Conservation (phyloP, 1,140 invertebrate species). For the Habropoda laboriosa region DNA sequence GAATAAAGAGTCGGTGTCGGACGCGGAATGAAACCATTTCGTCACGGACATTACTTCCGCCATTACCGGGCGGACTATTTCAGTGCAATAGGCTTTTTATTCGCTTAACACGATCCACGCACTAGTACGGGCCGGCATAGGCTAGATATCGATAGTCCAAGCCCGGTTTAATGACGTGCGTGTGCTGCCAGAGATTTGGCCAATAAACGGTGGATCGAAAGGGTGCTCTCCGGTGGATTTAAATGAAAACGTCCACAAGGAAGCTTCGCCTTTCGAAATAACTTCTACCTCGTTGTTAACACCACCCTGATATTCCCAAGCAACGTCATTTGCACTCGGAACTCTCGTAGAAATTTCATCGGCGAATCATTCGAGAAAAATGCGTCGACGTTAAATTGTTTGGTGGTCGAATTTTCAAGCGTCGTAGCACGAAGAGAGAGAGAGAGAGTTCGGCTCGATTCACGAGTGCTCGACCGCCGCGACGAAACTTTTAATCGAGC, state of each 20-base stretch:
- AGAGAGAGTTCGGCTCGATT: too few relatives aligned
- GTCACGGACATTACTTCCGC: constrained; percentile 49
- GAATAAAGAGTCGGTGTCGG: neutral
- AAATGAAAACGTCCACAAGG: constrained; percentile 58
- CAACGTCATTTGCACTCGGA: too few relatives aligned
- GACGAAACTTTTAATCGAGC: too few relatives aligned
- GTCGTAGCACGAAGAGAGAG: too few relatives aligned
- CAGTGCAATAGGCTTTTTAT: constrained; percentile 76
- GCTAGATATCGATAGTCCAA: constrained; percentile 76
- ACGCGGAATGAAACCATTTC: constrained; percentile 46
- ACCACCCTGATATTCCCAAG: too few relatives aligned
- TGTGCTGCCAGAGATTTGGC: constrained; percentile 79
- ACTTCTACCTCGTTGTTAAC: neutral
- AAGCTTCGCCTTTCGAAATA: constrained; percentile 22
- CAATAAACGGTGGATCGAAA: constrained; percentile 73
- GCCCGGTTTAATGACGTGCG: constrained; percentile 77
- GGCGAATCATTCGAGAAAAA: too few relatives aligned
- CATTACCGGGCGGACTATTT: constrained; percentile 20
- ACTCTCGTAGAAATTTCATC: too few relatives aligned
- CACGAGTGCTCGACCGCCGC: too few relatives aligned
- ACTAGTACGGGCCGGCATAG: constrained; percentile 73
- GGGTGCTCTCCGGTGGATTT: constrained; percentile 62
- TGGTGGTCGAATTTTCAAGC: too few relatives aligned
- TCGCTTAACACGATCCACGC: constrained; percentile 74
- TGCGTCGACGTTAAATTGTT: too few relatives aligned